Conservation (phyloP, 2,888 invertebrate species). For the Elgonia sp. region DNA sequence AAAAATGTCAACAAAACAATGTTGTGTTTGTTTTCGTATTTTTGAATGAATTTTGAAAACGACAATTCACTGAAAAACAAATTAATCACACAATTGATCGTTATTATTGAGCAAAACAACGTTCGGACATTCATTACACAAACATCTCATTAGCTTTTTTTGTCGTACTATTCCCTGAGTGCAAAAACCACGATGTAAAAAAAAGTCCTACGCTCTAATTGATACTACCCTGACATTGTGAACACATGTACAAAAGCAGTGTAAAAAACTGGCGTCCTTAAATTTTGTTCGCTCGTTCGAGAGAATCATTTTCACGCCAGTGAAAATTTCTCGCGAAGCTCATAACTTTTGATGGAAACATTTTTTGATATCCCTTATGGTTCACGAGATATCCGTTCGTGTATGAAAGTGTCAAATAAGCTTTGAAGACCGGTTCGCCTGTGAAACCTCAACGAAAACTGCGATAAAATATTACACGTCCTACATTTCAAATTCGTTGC, state of each 20-base stretch:
- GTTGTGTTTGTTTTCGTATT: too few species aligned
- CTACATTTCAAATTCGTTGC: slow-evolving; percentile 41
- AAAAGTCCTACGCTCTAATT: slow-evolving; percentile 10
- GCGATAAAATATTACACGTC: slow-evolving; percentile 63
- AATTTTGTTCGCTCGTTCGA: slow-evolving; percentile 65
- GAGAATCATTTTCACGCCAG: slow-evolving; percentile 63
- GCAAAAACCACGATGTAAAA: neutral
- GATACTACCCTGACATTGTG: slow-evolving; percentile 22
- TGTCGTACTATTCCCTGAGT: too few species aligned
- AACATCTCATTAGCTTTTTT: too few species aligned
- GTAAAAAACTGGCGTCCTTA: slow-evolving; percentile 47
- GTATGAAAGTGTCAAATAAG: slow-evolving; percentile 75
- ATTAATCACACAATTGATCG: too few species aligned
- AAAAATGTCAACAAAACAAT: too few species aligned
- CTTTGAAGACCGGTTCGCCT: slow-evolving; percentile 69
- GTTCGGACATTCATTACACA: too few species aligned
- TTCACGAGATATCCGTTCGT: slow-evolving; percentile 72
- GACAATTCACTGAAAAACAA: too few species aligned
- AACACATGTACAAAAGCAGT: slow-evolving; percentile 25
- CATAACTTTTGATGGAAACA: slow-evolving; percentile 74
- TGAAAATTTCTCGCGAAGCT: slow-evolving; percentile 68
- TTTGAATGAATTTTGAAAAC: too few species aligned
- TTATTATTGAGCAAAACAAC: too few species aligned
- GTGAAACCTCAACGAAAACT: slow-evolving; percentile 61
- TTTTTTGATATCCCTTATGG: slow-evolving; percentile 75